Conservation (phyloP, 1,140 invertebrate species). For the Dolichoris vasculosae region DNA sequence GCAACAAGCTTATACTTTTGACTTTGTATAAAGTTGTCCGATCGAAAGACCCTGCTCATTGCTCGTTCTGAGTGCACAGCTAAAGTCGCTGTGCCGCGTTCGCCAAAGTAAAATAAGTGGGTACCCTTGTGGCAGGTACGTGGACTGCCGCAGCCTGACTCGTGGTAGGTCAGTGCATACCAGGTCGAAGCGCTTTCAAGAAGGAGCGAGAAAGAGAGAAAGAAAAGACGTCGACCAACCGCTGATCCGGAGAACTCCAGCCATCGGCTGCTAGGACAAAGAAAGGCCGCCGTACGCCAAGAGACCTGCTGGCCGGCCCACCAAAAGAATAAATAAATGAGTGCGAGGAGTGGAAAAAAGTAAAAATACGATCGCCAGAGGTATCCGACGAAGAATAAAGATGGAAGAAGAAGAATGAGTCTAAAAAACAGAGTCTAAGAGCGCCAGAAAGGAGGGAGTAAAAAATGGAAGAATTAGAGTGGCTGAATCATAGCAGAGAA, state of each 20-base stretch:
- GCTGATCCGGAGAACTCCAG: slow-evolving; percentile 48
- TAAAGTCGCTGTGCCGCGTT: not conserved
- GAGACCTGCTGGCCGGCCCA: slow-evolving; percentile 57
- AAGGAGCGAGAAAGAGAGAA: slow-evolving; percentile 32
- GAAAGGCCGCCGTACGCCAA: slow-evolving; percentile 59
- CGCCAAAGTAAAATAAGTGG: slow-evolving; percentile 63
- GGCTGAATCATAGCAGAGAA: not conserved
- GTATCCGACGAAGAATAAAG: slow-evolving; percentile 34
- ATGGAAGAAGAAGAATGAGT: slow-evolving; percentile 31
- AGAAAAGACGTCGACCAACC: slow-evolving; percentile 55
- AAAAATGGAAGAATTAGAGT: not conserved
- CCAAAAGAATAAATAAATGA: slow-evolving; percentile 71
- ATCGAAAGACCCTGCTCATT: not conserved
- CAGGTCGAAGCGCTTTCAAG: slow-evolving; percentile 62
- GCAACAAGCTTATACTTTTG: slow-evolving; percentile 1
- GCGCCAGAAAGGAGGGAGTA: not conserved
- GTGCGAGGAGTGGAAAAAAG: slow-evolving; percentile 52
- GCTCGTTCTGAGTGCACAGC: slow-evolving; percentile 22
- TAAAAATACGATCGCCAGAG: slow-evolving; percentile 5
- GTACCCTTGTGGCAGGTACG: slow-evolving; percentile 55
- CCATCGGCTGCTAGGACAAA: slow-evolving; percentile 67
- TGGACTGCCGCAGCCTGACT: slow-evolving; percentile 57
- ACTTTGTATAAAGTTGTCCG: not conserved
- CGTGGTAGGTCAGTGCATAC: slow-evolving; percentile 66
- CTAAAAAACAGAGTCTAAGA: not conserved